Evolutionary conservation across 2,797 vertebrate genomes (phyloP), one percentile per base, ranked within the genome.

Genomic region (Eurystomus glaucurus): DNA sequence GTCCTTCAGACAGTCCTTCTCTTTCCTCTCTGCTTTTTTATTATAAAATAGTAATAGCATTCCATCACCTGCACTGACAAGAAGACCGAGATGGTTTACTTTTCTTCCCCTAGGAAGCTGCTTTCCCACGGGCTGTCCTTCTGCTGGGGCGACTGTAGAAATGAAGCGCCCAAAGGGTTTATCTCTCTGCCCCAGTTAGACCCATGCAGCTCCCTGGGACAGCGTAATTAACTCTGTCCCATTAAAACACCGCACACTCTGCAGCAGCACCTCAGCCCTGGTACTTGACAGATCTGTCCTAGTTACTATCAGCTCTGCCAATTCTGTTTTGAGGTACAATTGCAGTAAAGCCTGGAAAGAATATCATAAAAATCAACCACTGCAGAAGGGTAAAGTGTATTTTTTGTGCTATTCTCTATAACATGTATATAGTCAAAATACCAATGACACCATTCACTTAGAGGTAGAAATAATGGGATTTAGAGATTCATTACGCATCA

Each of bases 131-230:
- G 76, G 35, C 41, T 75, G 28, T 85, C 68, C 88, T 90, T 90
- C 85, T 94, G 64, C 48, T 86, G 25, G 41, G 72, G 66, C 88
- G 93, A 95, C 54, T 89, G 55, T 37, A 95, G 68, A 95, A 96
- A 92, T 25, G 31, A 85, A 94, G 82, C 9, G 4, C 57, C 51
- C 66, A 39, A 84, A 93, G 61, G 51, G 39, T 91, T 95, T 95
- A 52, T 88, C 37, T 19, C 39, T 41, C 52, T 87, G 54, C 82
- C 85, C 88, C 78, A 78, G 50, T 84, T 82, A 96, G 74, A 81
- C 29, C 43, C 58, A 91, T 11, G 51, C 50, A 64, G 50, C 23
- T 85, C 94, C 91, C 81, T 76, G 50, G 61, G 65, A 94, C 18
- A 23, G 72, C 1, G 0, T 75, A 72, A 95, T 72, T 93, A 95